Percentiles rank a stretch among this genome's conserved stretches.
These are phyloP conservation scores for Naso thynnoides DNA, from an alignment of 2,797 vertebrate genomes.

Conservation along the genomic window DNA sequence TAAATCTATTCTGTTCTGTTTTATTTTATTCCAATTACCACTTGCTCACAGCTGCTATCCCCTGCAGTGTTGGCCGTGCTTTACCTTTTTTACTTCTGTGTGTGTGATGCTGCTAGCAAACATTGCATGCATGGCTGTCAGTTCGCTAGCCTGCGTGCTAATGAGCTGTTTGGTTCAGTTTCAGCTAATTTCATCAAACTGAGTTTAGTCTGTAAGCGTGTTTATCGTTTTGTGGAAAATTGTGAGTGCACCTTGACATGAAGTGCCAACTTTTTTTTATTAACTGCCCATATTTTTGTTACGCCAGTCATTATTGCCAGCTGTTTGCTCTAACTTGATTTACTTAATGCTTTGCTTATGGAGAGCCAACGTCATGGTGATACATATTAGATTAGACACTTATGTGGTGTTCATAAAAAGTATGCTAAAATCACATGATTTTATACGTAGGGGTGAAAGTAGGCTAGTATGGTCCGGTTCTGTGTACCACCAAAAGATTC, in stretches of 20 bases:
- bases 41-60: slow-evolving; percentile 22
- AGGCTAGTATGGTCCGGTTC: no score
- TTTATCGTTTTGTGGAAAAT: slow-evolving; percentile 10
- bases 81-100: neutral
- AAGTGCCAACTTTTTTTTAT: slow-evolving; percentile 2
- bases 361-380: neutral
- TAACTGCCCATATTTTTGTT: slow-evolving; percentile 10
- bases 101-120: slow-evolving; percentile 10
- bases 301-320: neutral
- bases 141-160: neutral
- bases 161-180: neutral
- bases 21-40: slow-evolving; percentile 35
- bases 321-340: neutral
- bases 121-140: neutral
- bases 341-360: neutral
- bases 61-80: neutral
- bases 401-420: no score
- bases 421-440: no score
- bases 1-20: slow-evolving; percentile 41
- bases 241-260: slow-evolving; percentile 7
- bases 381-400: no score
- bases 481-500: no score
- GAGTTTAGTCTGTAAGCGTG: neutral
- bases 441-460: no score
- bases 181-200: neutral